These are phyloP conservation scores for Mercenaria mercenaria DNA, from an alignment of 1,140 invertebrate genomes.

Conservation along the genomic window DNA sequence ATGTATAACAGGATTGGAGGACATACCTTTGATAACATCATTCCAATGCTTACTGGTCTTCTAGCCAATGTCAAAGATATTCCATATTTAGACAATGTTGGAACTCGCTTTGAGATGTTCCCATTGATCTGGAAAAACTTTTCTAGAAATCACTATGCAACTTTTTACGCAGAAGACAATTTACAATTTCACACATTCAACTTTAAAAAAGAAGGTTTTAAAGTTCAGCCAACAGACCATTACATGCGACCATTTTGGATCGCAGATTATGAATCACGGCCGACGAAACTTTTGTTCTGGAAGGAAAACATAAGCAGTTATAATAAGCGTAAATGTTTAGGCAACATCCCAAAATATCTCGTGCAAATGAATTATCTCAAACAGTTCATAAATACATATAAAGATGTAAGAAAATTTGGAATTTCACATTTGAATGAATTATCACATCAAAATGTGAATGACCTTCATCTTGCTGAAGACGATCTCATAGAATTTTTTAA, in stretches of 20 bases:
- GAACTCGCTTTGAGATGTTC: constrained; percentile 37
- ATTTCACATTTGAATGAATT: constrained; percentile 41
- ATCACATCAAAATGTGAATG: constrained; percentile 62
- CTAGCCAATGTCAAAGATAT: constrained; percentile 15
- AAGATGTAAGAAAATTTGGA: constrained; percentile 48
- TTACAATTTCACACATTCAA: constrained; percentile 86
- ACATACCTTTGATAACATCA: constrained; percentile 61
- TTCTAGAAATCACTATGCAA: constrained; percentile 84
- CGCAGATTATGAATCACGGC: constrained; percentile 86
- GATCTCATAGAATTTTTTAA: constrained; percentile 78
- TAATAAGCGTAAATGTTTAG: constrained; percentile 46
- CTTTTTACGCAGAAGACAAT: constrained; percentile 86
- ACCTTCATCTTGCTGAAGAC: constrained; percentile 63
- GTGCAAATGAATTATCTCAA: constrained; percentile 58
- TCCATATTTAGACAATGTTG: constrained; percentile 15
- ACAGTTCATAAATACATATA: constrained; percentile 59
- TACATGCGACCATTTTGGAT: constrained; percentile 85
- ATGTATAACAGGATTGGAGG: constrained; percentile 83
- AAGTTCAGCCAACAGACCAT: constrained; percentile 85
- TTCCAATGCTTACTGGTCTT: constrained; percentile 53
- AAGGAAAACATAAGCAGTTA: background rate
- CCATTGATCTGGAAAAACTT: constrained; percentile 86
- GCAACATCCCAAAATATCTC: constrained; percentile 43
- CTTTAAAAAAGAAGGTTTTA: constrained; percentile 85
- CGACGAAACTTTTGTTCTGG: background rate